Evolutionary conservation across 2,113 vertebrate genomes (phyloP).

Genomic region (Dasyurus viverrinus): DNA sequence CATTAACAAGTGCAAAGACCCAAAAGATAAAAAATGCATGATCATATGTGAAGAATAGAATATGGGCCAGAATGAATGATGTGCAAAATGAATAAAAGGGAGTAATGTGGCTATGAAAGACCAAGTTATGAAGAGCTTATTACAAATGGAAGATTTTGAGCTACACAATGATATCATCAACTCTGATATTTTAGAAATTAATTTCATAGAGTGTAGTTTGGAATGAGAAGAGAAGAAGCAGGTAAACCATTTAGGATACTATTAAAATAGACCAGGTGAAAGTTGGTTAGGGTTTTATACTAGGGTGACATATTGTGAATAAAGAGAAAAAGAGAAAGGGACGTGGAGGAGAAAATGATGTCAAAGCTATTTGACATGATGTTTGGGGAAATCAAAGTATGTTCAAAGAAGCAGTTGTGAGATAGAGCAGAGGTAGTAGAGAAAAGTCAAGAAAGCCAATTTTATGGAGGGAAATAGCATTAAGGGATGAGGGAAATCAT

Average conservation of each 20-base stretch:
- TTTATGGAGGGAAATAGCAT: not conserved
- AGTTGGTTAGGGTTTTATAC: not conserved
- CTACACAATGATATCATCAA: not conserved
- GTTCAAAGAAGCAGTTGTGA: not conserved
- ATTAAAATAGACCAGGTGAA: not conserved
- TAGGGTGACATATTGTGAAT: not conserved
- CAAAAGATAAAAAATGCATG: not conserved
- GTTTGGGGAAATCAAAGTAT: not conserved
- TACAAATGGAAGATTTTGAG: not conserved
- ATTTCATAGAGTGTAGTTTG: not conserved
- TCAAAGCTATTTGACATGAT: not conserved
- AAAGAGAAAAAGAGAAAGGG: not conserved
- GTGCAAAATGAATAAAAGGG: not conserved
- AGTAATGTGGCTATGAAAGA: not conserved
- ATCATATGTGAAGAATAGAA: not conserved
- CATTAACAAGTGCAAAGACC: not conserved
- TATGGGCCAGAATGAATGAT: not conserved
- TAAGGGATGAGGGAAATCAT: not conserved
- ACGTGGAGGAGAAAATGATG: not conserved
- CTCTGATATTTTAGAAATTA: not conserved
- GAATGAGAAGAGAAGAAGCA: not conserved
- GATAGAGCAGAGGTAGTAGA: not conserved
- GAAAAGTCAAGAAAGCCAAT: not conserved
- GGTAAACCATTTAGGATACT: not conserved
- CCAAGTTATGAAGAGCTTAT: not conserved